These are phyloP conservation scores for Galeopsomyia nigrocyanea DNA, from an alignment of 2,888 invertebrate species.

Conservation along the genomic window DNA sequence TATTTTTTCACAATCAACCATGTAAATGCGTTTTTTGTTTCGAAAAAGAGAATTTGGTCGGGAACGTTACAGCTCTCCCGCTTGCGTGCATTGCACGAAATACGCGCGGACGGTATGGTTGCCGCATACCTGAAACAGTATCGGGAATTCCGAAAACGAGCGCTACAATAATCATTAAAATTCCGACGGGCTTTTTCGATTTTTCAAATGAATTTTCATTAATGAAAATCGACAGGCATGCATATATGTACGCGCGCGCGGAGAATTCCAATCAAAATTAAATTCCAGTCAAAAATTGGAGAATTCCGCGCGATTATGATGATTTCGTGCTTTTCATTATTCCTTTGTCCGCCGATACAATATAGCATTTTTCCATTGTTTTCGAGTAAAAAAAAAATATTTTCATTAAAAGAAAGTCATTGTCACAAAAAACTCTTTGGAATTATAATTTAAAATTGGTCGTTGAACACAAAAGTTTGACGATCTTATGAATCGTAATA, in stretches of 20 bases:
- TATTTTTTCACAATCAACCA: too few relatives aligned
- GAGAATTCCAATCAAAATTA: too few relatives aligned
- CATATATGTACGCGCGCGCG: conserved; percentile 33
- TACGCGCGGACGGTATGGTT: conserved; percentile 27
- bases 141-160: conserved; percentile 25
- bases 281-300: too few relatives aligned
- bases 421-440: too few relatives aligned
- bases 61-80: neutral
- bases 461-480: too few relatives aligned
- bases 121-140: conserved; percentile 20
- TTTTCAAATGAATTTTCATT: neutral
- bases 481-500: too few relatives aligned
- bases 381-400: too few relatives aligned
- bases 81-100: conserved; percentile 17
- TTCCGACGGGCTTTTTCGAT: conserved; percentile 3
- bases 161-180: conserved; percentile 15
- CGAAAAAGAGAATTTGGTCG: neutral
- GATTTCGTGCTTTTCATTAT: conserved; percentile 57
- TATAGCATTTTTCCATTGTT: too few relatives aligned
- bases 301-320: conserved; percentile 42
- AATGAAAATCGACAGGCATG: conserved; percentile 16
- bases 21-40: too few relatives aligned
- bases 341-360: too few relatives aligned
- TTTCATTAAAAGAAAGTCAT: too few relatives aligned
- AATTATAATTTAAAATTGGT: too few relatives aligned